Percentiles rank a stretch among this genome's conserved stretches.
These are phyloP conservation scores for Drosophila pegasa DNA, from an alignment of 2,888 invertebrate species.

Conservation along the genomic window DNA sequence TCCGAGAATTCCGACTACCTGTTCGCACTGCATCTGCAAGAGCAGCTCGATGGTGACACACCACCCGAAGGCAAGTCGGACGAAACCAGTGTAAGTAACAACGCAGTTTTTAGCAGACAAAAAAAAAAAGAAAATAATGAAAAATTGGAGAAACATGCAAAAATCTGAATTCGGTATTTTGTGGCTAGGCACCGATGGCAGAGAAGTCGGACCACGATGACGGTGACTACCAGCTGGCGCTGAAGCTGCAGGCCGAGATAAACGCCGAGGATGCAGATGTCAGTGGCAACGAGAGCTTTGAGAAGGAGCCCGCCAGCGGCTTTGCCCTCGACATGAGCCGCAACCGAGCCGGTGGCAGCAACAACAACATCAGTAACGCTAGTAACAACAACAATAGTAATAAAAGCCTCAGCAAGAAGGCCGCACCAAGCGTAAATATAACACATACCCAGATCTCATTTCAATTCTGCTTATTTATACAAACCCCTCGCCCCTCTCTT, in stretches of 20 bases:
- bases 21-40: slow-evolving; percentile 73
- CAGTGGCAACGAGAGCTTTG: slow-evolving; percentile 6
- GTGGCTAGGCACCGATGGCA: neutral
- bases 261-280: slow-evolving; percentile 38
- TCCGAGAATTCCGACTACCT: slow-evolving; percentile 75
- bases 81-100: slow-evolving; percentile 23
- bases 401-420: neutral
- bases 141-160: no score
- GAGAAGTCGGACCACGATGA: slow-evolving; percentile 46
- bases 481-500: no score
- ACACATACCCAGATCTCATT: neutral
- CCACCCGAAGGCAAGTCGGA: neutral
- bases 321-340: slow-evolving; percentile 26
- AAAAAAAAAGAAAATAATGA: no score
- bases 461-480: neutral
- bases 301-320: neutral
- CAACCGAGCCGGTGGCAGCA: no score
- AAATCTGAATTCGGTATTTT: neutral
- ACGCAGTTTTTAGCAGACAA: slow-evolving; percentile 10
- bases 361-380: neutral
- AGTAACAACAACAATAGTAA: neutral
- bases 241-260: slow-evolving; percentile 71
- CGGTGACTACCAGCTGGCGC: slow-evolving; percentile 66
- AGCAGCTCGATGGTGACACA: slow-evolving; percentile 56
- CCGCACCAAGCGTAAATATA: slow-evolving; percentile 5